A percentile compares a stretch with the other conserved stretches of the same genome.
Evolutionary conservation across 2,888 invertebrate genomes (phyloP).

Genomic region (Melipona bicolor): DNA sequence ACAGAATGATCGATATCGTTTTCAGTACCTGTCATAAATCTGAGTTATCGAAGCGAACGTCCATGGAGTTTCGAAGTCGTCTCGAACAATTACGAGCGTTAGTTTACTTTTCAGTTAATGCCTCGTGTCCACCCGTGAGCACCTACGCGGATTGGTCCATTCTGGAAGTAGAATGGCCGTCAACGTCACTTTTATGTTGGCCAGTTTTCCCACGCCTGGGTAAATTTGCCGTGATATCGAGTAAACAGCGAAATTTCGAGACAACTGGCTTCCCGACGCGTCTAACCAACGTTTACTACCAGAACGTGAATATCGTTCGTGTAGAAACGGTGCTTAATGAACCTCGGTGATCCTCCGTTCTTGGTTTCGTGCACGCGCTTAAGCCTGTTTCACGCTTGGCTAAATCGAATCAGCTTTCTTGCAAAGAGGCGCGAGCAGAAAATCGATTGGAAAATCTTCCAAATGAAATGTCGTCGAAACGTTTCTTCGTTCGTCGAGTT

Average conservation of each 20-base stretch:
- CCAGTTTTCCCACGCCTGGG: neutral
- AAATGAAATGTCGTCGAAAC: neutral
- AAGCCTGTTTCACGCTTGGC: neutral
- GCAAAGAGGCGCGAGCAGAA: neutral
- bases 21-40: neutral
- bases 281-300: neutral
- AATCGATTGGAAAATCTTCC: neutral
- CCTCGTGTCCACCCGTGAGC: neutral
- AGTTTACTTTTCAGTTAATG: neutral
- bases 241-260: conserved; percentile 10
- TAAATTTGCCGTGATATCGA: conserved; percentile 3
- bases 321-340: conserved; percentile 17
- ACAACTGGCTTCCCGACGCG: neutral
- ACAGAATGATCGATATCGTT: neutral
- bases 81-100: neutral
- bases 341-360: neutral
- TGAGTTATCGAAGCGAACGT: neutral
- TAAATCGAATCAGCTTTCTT: neutral
- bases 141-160: neutral
- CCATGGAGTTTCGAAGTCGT: neutral
- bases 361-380: neutral
- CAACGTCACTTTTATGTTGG: conserved; percentile 1
- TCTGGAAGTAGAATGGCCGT: neutral
- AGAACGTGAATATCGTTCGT: neutral
- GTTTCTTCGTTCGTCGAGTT: too few relatives aligned